phyloP scores from a whole-genome alignment of 35 echinoderm and acorn worm species.

The Ophiothrix spiculata region DNA sequence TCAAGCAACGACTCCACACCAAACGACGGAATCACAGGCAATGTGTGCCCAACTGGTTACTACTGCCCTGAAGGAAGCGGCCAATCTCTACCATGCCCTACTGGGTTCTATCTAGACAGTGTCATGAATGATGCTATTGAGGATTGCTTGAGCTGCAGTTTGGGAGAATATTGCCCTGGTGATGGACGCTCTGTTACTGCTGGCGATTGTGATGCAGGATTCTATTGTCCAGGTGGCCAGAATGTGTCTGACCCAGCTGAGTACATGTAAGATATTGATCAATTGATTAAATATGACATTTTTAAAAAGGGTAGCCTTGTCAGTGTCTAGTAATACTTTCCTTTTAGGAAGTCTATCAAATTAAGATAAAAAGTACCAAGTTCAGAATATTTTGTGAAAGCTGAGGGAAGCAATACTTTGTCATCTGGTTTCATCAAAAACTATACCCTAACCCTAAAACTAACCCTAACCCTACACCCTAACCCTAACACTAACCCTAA shows the following conservation, averaged over 20 bases:
- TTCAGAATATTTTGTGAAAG: no score
- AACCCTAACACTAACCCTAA: no score
- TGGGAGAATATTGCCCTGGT: conserved; percentile 80
- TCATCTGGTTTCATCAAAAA: no score
- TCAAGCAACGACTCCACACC: conserved; percentile 55
- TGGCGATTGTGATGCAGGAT: conserved; percentile 74
- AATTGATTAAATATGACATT: no score
- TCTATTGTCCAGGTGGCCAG: conserved; percentile 88
- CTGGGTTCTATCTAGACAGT: conserved; percentile 77
- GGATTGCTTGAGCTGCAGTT: conserved; percentile 76
- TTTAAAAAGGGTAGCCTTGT: no score
- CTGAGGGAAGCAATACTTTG: no score
- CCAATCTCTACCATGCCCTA: conserved; percentile 59
- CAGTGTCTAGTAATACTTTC: no score
- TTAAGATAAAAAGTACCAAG: no score
- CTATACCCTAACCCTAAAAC: no score
- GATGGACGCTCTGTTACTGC: conserved; percentile 42
- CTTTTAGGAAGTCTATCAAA: no score
- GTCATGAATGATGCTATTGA: conserved; percentile 59
- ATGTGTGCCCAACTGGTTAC: conserved; percentile 82
- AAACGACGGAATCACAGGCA: conserved; percentile 66
- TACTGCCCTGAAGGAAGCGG: conserved; percentile 77
- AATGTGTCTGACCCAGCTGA: conserved; percentile 76
- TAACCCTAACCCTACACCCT: no score
- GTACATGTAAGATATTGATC: conserved; percentile 90